Evolutionary conservation across 2,797 vertebrate genomes (phyloP).

Genomic region (Hoplostethus atlanticus): DNA sequence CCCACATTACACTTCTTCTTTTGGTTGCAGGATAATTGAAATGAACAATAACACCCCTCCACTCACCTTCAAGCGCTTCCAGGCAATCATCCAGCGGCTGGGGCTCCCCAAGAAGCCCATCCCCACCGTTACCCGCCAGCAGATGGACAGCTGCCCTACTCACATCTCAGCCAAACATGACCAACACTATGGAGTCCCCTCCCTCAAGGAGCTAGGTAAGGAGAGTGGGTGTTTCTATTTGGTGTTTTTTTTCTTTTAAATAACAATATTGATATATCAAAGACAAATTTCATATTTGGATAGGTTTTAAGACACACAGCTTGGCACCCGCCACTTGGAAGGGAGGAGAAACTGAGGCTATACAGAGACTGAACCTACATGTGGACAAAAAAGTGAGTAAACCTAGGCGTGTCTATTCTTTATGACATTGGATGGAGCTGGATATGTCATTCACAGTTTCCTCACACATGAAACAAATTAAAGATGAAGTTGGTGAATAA

Average conservation of each 20-base stretch:
- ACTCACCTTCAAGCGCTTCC: slow-evolving; percentile 74
- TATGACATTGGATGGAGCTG: too few species aligned
- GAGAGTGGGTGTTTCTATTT: neutral
- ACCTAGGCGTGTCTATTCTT: neutral
- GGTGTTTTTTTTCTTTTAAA: neutral
- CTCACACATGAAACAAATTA: too few species aligned
- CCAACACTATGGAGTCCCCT: slow-evolving; percentile 70
- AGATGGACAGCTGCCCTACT: slow-evolving; percentile 61
- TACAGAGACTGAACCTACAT: slow-evolving; percentile 61
- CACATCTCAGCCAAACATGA: slow-evolving; percentile 63
- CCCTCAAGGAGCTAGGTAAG: slow-evolving; percentile 71
- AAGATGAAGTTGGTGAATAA: too few species aligned
- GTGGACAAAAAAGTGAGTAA: slow-evolving; percentile 57
- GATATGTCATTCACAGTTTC: too few species aligned
- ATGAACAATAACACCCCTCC: slow-evolving; percentile 70
- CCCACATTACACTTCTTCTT: neutral
- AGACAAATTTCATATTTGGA: slow-evolving; percentile 8
- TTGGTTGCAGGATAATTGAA: slow-evolving; percentile 67
- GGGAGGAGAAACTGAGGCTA: slow-evolving; percentile 64
- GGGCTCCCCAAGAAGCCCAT: slow-evolving; percentile 64
- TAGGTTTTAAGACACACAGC: slow-evolving; percentile 63
- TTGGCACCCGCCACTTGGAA: slow-evolving; percentile 61
- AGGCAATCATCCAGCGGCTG: slow-evolving; percentile 71
- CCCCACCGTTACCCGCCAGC: slow-evolving; percentile 55
- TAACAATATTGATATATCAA: neutral